Base-by-base conservation (phyloP, 2,797 vertebrate genomes). In the Paratrypauchen microcephalus region DNA sequence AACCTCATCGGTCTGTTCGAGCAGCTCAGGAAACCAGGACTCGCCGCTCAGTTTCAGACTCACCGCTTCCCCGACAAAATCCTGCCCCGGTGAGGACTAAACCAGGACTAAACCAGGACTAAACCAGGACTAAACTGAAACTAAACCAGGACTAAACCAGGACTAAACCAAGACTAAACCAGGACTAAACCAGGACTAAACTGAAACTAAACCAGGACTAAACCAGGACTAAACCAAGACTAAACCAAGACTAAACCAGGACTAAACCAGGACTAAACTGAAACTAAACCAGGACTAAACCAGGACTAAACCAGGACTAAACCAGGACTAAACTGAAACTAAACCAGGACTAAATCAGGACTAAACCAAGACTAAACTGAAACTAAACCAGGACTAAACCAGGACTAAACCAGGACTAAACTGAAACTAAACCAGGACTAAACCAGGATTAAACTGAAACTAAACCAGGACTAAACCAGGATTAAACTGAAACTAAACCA, bases 1-100 rank as follows among this genome's bases (percentile, higher is more conserved):
- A 99, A 98, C 81, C 94, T 99, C 78, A 97, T 97, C 69, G 97
- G 96, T 59, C 94, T 97, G 86, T 99, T 99, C 79, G 98, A 99
- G 91, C 97, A 99, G 94, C 95, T 98, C 84, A 97, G 92, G 90
- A 99, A 98, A 74, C 97, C 96, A 3, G 97, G 97, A 75, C 90
- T 98, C 71, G 97, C 96, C 9, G 95, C 96, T 79, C 97, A 99
- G 70, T 97, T 99, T 71, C 97, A 98, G 84, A 98, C 97, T 36
- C 97, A 99, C 67, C 94, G 97, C 61, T 98, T 99, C 87, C 97
- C 97, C 59, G 97, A 99, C 88, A 96, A 87, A 78, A 98, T 98
- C 63, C 67, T 91, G 18, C 92, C 91, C 54, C 90, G 91, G 92
- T 92, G 72, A 89, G 87, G 57, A 55, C 50, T 18, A 18, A 7